Percentiles rank a stretch among this genome's conserved stretches.
Conservation (phyloP, 2,888 invertebrate genomes). For the Phalera bucephala region DNA sequence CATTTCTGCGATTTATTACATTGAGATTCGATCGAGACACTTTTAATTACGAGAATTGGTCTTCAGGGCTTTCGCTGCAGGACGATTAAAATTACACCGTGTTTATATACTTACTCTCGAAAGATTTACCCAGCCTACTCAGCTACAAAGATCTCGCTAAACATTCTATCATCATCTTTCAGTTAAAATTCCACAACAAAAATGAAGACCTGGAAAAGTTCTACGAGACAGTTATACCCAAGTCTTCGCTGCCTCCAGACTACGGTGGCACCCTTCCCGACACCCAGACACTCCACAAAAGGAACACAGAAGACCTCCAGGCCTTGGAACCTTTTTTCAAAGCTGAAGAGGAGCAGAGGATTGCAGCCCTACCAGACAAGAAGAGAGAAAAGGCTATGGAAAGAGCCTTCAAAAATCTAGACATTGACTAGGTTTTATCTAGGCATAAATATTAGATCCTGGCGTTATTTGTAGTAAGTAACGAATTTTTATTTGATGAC, state of each 20-base stretch:
- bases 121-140: too few relatives aligned
- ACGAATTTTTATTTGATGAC: too few relatives aligned
- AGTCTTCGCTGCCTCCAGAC: slow-evolving; percentile 82
- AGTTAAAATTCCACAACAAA: slow-evolving; percentile 85
- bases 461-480: too few relatives aligned
- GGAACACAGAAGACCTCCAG: slow-evolving; percentile 62
- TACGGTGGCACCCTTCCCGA: slow-evolving; percentile 84
- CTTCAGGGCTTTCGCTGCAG: too few relatives aligned
- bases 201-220: slow-evolving; percentile 81
- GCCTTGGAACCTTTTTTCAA: slow-evolving; percentile 62
- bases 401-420: slow-evolving; percentile 87
- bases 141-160: too few relatives aligned
- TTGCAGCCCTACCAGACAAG: slow-evolving; percentile 64
- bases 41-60: too few relatives aligned
- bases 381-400: slow-evolving; percentile 83
- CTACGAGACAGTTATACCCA: slow-evolving; percentile 80
- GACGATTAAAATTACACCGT: too few relatives aligned
- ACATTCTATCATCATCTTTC: too few relatives aligned
- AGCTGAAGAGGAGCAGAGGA: slow-evolving; percentile 68
- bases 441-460: too few relatives aligned
- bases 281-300: slow-evolving; percentile 67
- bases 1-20: too few relatives aligned
- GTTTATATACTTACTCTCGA: too few relatives aligned
- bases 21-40: too few relatives aligned
- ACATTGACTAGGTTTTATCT: slow-evolving; percentile 86